These are phyloP conservation scores for Parnassius mnemosyne DNA, from an alignment of 2,888 invertebrate genomes.

Conservation along the genomic window DNA sequence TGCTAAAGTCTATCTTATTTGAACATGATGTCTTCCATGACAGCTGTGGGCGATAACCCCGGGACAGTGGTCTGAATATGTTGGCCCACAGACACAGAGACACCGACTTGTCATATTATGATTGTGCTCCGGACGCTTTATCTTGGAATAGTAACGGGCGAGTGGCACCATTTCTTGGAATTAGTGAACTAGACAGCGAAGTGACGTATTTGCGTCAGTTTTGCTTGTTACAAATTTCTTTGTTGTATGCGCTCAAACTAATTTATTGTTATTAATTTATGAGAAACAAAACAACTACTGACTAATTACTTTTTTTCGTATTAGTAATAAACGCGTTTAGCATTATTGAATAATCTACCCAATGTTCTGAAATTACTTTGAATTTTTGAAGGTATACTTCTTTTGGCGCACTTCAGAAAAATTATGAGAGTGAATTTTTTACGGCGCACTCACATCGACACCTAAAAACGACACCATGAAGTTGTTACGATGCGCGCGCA, in stretches of 20 bases:
- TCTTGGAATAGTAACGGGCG: constrained; percentile 2
- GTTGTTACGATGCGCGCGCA: too few species aligned
- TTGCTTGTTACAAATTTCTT: constrained; percentile 9
- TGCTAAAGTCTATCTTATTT: constrained; percentile 1
- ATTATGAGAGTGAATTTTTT: too few species aligned
- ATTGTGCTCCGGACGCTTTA: constrained; percentile 16
- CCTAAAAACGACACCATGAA: too few species aligned
- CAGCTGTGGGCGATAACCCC: constrained; percentile 30
- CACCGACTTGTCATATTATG: constrained; percentile 31
- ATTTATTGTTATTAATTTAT: too few species aligned
- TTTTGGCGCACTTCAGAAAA: too few species aligned
- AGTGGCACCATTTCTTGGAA: constrained; percentile 44
- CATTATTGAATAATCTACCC: too few species aligned
- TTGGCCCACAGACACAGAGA: constrained; percentile 46
- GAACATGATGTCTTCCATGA: constrained; percentile 20
- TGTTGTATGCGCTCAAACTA: background rate
- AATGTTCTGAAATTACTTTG: too few species aligned
- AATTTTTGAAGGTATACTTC: too few species aligned
- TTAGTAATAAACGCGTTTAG: too few species aligned
- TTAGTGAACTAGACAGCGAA: constrained; percentile 40
- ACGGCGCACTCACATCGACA: too few species aligned
- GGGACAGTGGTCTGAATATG: constrained; percentile 31
- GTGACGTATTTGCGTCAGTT: constrained; percentile 34
- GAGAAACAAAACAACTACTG: too few species aligned
- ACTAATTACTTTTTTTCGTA: too few species aligned